Evolutionary conservation across 1,140 invertebrate genomes (phyloP), one percentile per base, ranked within the genome.

Genomic region (Philotrypesis tridentata): DNA sequence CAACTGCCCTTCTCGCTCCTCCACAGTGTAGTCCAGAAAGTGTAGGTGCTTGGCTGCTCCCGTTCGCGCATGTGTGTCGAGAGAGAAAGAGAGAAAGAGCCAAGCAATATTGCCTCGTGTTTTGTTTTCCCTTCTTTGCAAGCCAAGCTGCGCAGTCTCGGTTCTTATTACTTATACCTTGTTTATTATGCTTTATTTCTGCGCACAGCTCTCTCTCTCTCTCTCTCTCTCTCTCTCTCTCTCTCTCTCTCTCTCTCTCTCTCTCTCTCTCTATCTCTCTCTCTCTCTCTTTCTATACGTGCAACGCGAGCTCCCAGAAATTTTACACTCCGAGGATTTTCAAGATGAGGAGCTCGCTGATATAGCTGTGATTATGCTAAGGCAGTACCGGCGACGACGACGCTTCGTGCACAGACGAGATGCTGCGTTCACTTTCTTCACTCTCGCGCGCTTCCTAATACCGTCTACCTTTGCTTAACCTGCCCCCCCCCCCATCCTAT

Each of bases 51-150:
- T n/a, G n/a, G n/a, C n/a, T n/a, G n/a, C n/a, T n/a, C n/a, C n/a
- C n/a, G n/a, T n/a, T n/a, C n/a, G n/a, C n/a, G n/a, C n/a, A n/a
- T n/a, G n/a, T n/a, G n/a, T n/a, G n/a, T n/a, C n/a, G n/a, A n/a
- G n/a, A n/a, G n/a, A n/a, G n/a, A n/a, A n/a, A n/a, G n/a, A n/a
- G n/a, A n/a, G n/a, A n/a, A n/a, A n/a, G n/a, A n/a, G n/a, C n/a
- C n/a, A n/a, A n/a, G n/a, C 14, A 60, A 60, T 21, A 60, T 14
- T 60, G 55, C 55, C 55, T n/a, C n/a, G n/a, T n/a, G n/a, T n/a
- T n/a, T 60, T n/a, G 5, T 60, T 60, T 78, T 78, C 23, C 33
- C 74, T 76, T 11, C 3, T 75, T 75, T 75, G 33, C 55, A 55
- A 63, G 31, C 29, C 3, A 37, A 37, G 4, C 33, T 37, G 33